Percentiles rank a stretch among this genome's conserved stretches.
Evolutionary conservation across 2,888 invertebrate species (phyloP).

Genomic region (Lagria hirta): DNA sequence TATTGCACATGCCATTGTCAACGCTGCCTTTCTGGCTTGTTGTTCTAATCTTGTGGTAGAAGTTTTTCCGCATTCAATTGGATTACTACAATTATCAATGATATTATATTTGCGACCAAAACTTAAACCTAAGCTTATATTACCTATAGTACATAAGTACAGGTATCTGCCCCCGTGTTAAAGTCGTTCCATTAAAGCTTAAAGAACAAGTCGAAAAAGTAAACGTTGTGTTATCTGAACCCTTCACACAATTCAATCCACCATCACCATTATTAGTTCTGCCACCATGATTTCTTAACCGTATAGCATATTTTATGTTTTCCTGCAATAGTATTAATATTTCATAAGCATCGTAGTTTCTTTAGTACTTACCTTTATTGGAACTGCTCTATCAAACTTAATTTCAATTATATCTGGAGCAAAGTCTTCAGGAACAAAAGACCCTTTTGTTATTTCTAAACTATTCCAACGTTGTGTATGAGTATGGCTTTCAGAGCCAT

Average conservation of each 20-base stretch:
- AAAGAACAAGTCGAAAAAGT: conserved; percentile 88
- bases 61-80: conserved; percentile 49
- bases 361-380: conserved; percentile 69
- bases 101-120: too few relatives aligned
- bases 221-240: conserved; percentile 90
- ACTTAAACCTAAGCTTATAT: conserved; percentile 24
- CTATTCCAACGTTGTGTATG: conserved; percentile 85
- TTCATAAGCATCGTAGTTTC: conserved; percentile 3
- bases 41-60: conserved; percentile 50
- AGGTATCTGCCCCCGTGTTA: conserved; percentile 93
- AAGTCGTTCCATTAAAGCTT: conserved; percentile 95
- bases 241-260: conserved; percentile 83
- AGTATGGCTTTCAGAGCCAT: conserved; percentile 57
- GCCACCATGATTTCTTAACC: conserved; percentile 86
- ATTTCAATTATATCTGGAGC: conserved; percentile 87
- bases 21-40: conserved; percentile 69
- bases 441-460: conserved; percentile 79
- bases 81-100: conserved; percentile 51
- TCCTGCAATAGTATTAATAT: conserved; percentile 64
- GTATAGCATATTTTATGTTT: conserved; percentile 83
- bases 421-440: conserved; percentile 81
- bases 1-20: conserved; percentile 76
- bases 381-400: conserved; percentile 85
- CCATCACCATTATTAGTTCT: conserved; percentile 94
- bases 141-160: conserved; percentile 87